Base-by-base conservation (phyloP, 2,113 vertebrate genomes). In the Nestor notabilis region DNA sequence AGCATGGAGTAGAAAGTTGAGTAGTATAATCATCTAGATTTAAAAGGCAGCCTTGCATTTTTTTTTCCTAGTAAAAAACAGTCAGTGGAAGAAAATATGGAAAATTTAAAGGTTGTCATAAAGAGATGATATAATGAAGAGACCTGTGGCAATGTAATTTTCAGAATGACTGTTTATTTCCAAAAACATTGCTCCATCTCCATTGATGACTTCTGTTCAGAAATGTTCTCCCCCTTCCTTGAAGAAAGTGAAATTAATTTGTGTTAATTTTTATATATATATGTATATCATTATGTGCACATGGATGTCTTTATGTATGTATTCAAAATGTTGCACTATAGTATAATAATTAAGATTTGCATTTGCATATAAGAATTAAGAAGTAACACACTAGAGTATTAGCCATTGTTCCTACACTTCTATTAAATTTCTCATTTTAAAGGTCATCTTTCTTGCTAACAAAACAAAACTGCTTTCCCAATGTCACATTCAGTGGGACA, bases 221-320 rank as follows among this genome's bases (percentile, higher is more conserved):
- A 74, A 77, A 39, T 29, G 0, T 56, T 55, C 3, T 87, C 2
- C 7, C 0, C 3, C 17, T 46, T n/a, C 3, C 17, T 46, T n/a
- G 25, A 72, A 86, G 25, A 68, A 80, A 75, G 2, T 4, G 5
- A 75, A 76, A 5, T 1, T 1, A 44, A 4, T 75, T 79, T 52
- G 2, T 10, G 1, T 31, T 58, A 47, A 41, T 41, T 56, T 56
- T 10, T 15, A 14, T 23, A 5, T 7, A 16, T 23, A 29, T 28
- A 3, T n/a, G 11, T 13, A 8, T 52, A 21, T 13, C 3, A 39
- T 20, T 31, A 3, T 13, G 4, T 44, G 29, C 6, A 23, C 7
- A 79, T 18, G 20, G 4, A 17, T 14, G 37, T 25, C 25, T 71
- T 16, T 24, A 53, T 0, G 8, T 58, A 53, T 21, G 5, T 25